phyloP scores from a whole-genome alignment of 2,888 invertebrate species.

The Drosophila affinis region DNA sequence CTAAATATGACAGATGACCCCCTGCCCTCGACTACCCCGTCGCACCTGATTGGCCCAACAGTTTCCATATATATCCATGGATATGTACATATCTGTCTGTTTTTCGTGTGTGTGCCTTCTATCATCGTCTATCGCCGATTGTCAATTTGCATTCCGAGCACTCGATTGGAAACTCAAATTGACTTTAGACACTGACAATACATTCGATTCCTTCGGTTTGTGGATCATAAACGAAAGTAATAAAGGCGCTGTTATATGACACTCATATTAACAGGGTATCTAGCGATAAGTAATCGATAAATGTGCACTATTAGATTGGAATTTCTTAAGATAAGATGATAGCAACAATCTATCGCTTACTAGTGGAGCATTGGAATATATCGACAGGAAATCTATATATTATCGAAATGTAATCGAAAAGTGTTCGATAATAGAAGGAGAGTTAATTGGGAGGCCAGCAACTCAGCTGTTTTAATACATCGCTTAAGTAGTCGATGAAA shows the following conservation, averaged over 20 bases:
- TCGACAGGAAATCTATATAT: no score
- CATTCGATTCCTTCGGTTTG: not conserved
- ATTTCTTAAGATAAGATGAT: no score
- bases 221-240: not conserved
- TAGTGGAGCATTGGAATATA: no score
- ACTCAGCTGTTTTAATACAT: no score
- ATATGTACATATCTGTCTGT: not conserved
- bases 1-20: not conserved
- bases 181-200: conserved; percentile 20
- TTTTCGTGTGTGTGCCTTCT: not conserved
- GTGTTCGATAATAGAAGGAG: no score
- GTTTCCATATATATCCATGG: not conserved
- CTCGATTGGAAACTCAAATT: conserved; percentile 36
- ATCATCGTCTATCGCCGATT: not conserved
- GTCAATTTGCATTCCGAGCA: conserved; percentile 35
- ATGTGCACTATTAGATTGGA: no score
- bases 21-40: not conserved
- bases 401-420: no score
- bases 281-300: no score
- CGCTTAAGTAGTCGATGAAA: conserved; percentile 36
- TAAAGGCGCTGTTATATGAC: no score
- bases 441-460: no score
- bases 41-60: not conserved
- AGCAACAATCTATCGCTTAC: no score
- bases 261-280: no score